Evolutionary conservation across 2,888 invertebrate species (phyloP).

Genomic region (Calameuta idolon): DNA sequence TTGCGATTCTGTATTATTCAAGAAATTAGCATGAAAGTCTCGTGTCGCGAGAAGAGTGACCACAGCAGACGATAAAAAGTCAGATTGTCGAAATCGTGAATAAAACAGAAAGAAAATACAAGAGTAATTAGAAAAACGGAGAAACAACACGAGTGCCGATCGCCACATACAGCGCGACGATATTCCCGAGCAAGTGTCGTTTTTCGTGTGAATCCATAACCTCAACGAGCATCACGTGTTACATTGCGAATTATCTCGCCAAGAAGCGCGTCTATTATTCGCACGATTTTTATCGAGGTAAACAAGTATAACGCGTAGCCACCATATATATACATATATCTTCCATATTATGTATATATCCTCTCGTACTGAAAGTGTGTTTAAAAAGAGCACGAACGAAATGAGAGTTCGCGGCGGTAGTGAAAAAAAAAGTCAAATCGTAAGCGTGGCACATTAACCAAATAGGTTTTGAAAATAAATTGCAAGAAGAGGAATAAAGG

Average conservation of each 20-base stretch:
- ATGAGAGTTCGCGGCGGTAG: not conserved
- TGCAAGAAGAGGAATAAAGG: not conserved
- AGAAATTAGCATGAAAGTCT: not conserved
- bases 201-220: not conserved
- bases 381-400: not conserved
- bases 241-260: too few species aligned
- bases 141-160: not conserved
- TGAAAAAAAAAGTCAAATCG: not conserved
- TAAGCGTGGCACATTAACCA: not conserved
- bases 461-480: not conserved
- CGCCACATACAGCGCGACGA: not conserved
- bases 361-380: not conserved
- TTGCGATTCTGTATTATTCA: not conserved
- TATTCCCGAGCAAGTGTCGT: not conserved
- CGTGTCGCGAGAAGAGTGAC: not conserved
- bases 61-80: not conserved
- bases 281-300: not conserved
- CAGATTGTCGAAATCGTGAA: not conserved
- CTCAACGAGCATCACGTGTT: not conserved
- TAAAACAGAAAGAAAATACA: not conserved
- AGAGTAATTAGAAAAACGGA: not conserved
- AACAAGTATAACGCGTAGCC: not conserved
- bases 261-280: not conserved
- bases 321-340: not conserved
- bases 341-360: not conserved